Evolutionary conservation across 2,888 invertebrate species (phyloP).

Genomic region (Drosophila vallismaia): DNA sequence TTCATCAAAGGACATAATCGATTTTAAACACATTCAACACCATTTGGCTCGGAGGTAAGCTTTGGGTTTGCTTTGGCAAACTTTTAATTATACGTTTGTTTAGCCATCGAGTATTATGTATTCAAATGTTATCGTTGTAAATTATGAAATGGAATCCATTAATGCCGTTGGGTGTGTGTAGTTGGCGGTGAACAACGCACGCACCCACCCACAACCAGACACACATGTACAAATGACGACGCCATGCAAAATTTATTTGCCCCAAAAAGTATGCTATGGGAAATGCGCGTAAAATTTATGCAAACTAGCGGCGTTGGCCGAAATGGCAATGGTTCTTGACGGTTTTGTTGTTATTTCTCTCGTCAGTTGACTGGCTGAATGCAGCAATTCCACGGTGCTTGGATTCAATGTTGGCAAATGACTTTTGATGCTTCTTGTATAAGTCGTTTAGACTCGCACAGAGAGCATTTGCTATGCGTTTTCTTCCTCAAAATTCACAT

Average conservation of each 20-base stretch:
- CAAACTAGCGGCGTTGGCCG: conserved; percentile 50
- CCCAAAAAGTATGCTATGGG: conserved; percentile 27
- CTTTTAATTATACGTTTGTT: conserved; percentile 17
- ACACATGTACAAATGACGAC: background rate
- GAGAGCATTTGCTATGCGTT: conserved; percentile 7
- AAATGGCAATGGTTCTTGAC: conserved; percentile 23
- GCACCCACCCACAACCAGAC: background rate
- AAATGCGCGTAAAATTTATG: conserved; percentile 65
- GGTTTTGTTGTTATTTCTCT: conserved; percentile 5
- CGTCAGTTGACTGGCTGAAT: conserved; percentile 13
- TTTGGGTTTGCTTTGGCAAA: background rate
- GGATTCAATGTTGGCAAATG: conserved; percentile 32
- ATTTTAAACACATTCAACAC: background rate
- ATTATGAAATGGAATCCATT: conserved; percentile 33
- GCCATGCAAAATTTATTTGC: conserved; percentile 34
- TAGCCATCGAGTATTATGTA: conserved; percentile 26
- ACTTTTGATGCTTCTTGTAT: conserved; percentile 14
- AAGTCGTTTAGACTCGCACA: conserved; percentile 12
- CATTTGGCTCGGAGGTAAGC: conserved; percentile 22
- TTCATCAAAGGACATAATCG: background rate
- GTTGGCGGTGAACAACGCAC: background rate
- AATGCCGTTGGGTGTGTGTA: conserved; percentile 12
- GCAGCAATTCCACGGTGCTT: background rate
- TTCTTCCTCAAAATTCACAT: conserved; percentile 5
- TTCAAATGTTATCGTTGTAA: conserved; percentile 30